Evolutionary conservation across 2,888 invertebrate genomes (phyloP).

Genomic region (Acrobeloides nanus): DNA sequence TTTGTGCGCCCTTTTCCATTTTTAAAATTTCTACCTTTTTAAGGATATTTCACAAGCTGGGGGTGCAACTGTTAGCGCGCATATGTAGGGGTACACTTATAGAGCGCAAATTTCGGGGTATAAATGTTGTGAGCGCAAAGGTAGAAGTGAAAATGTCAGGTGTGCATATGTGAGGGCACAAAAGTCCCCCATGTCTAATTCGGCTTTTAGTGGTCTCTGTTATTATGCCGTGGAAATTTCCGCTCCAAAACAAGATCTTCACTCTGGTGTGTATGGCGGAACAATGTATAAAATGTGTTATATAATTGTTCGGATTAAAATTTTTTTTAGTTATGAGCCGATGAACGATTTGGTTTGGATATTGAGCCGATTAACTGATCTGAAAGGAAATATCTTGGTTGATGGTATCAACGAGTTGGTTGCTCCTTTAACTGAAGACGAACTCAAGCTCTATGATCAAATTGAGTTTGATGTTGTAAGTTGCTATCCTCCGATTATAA

Average conservation of each 20-base stretch:
- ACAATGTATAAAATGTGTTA: slow-evolving; percentile 65
- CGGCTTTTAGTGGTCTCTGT: slow-evolving; percentile 61
- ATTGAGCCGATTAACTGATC: slow-evolving; percentile 74
- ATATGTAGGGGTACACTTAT: too few species aligned
- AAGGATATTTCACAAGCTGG: too few species aligned
- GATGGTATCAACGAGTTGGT: slow-evolving; percentile 73
- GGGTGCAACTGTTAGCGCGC: too few species aligned
- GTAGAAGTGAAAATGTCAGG: too few species aligned
- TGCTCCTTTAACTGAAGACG: slow-evolving; percentile 58
- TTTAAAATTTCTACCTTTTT: too few species aligned
- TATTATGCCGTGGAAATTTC: slow-evolving; percentile 79
- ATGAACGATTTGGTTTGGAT: slow-evolving; percentile 84
- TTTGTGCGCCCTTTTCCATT: too few species aligned
- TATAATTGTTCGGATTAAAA: background rate
- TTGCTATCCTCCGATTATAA: slow-evolving; percentile 1
- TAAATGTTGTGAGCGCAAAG: too few species aligned
- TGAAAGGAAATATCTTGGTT: slow-evolving; percentile 72
- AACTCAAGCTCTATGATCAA: slow-evolving; percentile 65
- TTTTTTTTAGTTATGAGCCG: slow-evolving; percentile 64
- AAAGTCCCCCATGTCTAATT: too few species aligned
- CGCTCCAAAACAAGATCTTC: slow-evolving; percentile 76
- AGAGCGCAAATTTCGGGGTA: too few species aligned
- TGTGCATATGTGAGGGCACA: too few species aligned
- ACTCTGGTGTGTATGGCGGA: slow-evolving; percentile 91
- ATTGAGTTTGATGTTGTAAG: slow-evolving; percentile 74